Percentiles rank a stretch among this genome's conserved stretches.
phyloP scores from a whole-genome alignment of 2,797 vertebrate species.

The Crenuchus spilurus region DNA sequence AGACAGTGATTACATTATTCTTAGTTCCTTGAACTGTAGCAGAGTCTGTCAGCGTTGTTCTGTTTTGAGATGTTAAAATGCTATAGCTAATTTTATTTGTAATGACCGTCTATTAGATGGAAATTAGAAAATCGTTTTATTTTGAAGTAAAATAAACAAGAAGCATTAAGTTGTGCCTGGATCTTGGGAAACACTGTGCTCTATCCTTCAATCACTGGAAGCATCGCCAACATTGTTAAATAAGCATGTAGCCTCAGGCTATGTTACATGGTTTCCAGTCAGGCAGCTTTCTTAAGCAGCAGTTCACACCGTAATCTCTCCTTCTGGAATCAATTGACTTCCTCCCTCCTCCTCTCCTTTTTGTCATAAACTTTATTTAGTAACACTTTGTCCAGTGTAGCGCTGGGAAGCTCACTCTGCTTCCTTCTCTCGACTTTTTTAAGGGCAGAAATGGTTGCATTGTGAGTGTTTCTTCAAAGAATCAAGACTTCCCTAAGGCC shows the following conservation, averaged over 20 bases:
- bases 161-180: background rate
- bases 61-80: background rate
- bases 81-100: conserved; percentile 4
- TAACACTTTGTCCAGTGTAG: conserved; percentile 53
- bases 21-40: no score
- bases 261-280: conserved; percentile 61
- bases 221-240: conserved; percentile 66
- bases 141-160: background rate
- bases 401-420: conserved; percentile 40
- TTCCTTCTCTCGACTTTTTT: conserved; percentile 20
- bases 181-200: conserved; percentile 1
- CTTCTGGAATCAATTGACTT: conserved; percentile 66
- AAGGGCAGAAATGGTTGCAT: conserved; percentile 41
- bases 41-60: background rate
- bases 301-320: conserved; percentile 62
- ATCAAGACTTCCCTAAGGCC: conserved; percentile 40
- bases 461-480: conserved; percentile 31
- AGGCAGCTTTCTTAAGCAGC: conserved; percentile 64
- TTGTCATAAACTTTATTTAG: conserved; percentile 52
- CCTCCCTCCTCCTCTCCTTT: conserved; percentile 48
- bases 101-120: background rate
- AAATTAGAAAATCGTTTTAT: background rate
- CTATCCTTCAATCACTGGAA: conserved; percentile 54
- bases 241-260: conserved; percentile 64
- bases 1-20: no score